phyloP scores from a whole-genome alignment of 2,888 invertebrate species.

The Himalopsyche japonica region DNA sequence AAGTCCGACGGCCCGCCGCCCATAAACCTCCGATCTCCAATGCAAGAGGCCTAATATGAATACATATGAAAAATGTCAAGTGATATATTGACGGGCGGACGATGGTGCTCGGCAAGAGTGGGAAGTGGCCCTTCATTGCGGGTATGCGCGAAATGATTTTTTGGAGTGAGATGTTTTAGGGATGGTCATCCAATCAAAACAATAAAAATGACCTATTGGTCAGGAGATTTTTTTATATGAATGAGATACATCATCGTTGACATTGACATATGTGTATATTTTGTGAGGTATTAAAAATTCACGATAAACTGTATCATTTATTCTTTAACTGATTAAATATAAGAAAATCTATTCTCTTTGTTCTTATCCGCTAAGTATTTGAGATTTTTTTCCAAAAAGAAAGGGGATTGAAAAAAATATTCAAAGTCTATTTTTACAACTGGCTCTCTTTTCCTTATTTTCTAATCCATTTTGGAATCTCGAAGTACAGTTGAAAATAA shows the following conservation, averaged over 20 bases:
- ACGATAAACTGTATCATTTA: too few species aligned
- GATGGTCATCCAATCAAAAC: not conserved
- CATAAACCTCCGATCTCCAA: slow-evolving; percentile 28
- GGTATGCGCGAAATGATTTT: not conserved
- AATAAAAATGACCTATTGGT: not conserved
- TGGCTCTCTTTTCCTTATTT: not conserved
- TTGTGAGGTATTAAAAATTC: too few species aligned
- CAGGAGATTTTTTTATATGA: not conserved
- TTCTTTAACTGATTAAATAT: too few species aligned
- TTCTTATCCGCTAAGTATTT: too few species aligned
- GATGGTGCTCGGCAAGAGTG: not conserved
- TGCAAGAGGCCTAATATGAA: slow-evolving; percentile 12
- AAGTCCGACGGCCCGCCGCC: slow-evolving; percentile 18
- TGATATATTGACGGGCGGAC: slow-evolving; percentile 17
- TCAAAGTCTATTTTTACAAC: not conserved
- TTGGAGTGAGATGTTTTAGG: not conserved
- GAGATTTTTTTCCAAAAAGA: not conserved
- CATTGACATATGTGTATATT: not conserved
- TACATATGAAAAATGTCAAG: slow-evolving; percentile 26
- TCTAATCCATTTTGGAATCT: not conserved
- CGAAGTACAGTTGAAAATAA: not conserved
- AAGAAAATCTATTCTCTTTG: too few species aligned
- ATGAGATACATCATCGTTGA: not conserved
- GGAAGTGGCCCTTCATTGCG: not conserved
- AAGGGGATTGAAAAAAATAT: not conserved